Conservation (phyloP, 2,888 invertebrate genomes). For the Drosophila vallismaia region DNA sequence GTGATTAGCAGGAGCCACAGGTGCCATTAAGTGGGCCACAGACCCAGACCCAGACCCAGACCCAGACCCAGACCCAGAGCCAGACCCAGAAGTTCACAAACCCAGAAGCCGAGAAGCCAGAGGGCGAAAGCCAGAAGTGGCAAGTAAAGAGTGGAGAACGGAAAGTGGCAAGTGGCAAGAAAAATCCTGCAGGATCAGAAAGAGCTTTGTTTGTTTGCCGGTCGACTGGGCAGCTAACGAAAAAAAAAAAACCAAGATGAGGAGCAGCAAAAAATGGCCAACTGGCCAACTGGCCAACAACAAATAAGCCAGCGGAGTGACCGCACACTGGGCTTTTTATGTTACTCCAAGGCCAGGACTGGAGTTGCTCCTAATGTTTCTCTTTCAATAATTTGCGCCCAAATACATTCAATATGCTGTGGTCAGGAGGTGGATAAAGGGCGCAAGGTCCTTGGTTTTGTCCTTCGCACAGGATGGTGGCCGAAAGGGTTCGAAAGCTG, state of each 20-base stretch:
- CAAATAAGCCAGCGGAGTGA: constrained; percentile 36
- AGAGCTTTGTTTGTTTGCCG: constrained; percentile 29
- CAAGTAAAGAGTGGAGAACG: background rate
- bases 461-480: too few relatives aligned
- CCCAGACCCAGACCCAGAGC: constrained; percentile 13
- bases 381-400: constrained; percentile 67
- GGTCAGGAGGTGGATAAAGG: constrained; percentile 15
- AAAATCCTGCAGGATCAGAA: constrained; percentile 12
- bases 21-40: constrained; percentile 60
- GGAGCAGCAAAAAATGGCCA: constrained; percentile 16
- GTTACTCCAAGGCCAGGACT: background rate
- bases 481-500: constrained; percentile 14
- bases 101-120: background rate
- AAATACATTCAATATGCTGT: constrained; percentile 10
- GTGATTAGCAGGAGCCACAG: constrained; percentile 73
- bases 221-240: constrained; percentile 13
- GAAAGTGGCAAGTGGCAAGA: background rate
- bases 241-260: too few relatives aligned
- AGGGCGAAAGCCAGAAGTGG: constrained; percentile 6
- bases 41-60: too few relatives aligned
- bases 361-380: constrained; percentile 59
- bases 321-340: constrained; percentile 13
- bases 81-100: background rate
- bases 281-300: constrained; percentile 14
- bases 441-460: background rate